Base-by-base conservation (phyloP, 2,113 vertebrate genomes). In the Psephotus haematonotus region DNA sequence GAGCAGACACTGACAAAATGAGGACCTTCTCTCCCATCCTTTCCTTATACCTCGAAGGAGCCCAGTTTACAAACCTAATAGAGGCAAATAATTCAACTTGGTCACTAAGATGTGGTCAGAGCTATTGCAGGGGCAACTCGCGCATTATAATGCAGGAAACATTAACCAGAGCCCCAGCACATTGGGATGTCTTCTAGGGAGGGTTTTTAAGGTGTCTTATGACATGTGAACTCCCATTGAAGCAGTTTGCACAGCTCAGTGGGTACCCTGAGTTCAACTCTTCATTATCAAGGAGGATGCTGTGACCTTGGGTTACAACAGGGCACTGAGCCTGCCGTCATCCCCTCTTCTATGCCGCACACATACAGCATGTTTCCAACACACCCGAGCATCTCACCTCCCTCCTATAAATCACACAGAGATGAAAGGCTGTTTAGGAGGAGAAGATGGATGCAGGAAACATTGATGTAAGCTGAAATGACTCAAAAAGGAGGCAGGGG, bases 381-480 rank as follows among this genome's bases (percentile, higher is more conserved):
- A 39, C 6, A 2, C 13, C 10, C 2, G 1, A 88, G 17, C 33
- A 49, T 60, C 82, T 89, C 29, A 0, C 16, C 60, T 85, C 29
- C 13, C 74, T 57, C 39, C 82, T 83, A 59, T 25, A 70, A 88
- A 90, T 93, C 55, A 41, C 3, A 1, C 11, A 13, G 80, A 53
- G 62, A 75, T 43, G 44, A 96, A 82, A 72, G 15, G n/a, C 44
- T 90, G 65, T 75, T 81, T 91, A 68, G 79, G 71, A 81, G 27
- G 46, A 0, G 9, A 67, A 41, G 35, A 75, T 65, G 75, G 74
- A 78, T 68, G 82, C 18, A 91, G 91, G 55, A 72, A 92, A 76
- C 31, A 47, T 25, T 76, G 82, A 71, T 68, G 85, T 20, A 68
- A 85, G 25, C 37, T 72, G 53, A 89, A 20, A 82, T 55, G 16